phyloP scores from a whole-genome alignment of 2,797 vertebrate species.

The Tinamus major region DNA sequence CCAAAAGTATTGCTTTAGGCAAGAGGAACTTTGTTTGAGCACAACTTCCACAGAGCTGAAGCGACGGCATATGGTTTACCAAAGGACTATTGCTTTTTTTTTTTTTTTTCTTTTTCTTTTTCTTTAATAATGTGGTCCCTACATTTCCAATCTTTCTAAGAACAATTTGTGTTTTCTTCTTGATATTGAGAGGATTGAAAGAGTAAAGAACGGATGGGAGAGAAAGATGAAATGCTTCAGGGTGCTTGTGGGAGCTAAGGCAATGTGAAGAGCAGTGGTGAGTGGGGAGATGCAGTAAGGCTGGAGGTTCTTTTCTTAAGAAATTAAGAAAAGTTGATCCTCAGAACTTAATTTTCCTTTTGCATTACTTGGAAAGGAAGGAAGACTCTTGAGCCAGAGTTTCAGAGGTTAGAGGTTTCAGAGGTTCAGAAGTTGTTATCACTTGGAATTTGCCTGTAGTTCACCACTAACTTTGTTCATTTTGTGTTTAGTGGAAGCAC shows the following conservation, averaged over 20 bases:
- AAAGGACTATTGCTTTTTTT: not conserved
- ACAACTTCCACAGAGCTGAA: not conserved
- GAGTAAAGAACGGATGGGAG: not conserved
- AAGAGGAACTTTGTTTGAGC: not conserved
- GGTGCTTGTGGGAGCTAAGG: accelerated
- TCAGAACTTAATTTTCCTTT: not conserved
- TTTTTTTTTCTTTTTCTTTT: not conserved
- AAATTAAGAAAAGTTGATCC: not conserved
- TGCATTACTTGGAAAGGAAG: not conserved
- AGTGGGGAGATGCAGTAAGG: not conserved
- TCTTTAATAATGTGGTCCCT: not conserved
- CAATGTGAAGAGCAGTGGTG: not conserved
- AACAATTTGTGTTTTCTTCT: not conserved
- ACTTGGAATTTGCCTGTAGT: not conserved
- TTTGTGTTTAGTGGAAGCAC: not conserved
- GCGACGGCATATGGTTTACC: not conserved
- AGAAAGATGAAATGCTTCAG: not conserved
- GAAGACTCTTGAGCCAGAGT: not conserved
- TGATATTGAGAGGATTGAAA: not conserved
- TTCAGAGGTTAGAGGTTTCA: no score
- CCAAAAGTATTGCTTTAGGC: not conserved
- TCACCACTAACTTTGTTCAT: not conserved
- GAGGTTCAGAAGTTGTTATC: not conserved
- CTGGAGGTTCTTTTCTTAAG: not conserved
- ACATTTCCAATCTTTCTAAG: not conserved